Conservation (phyloP, 2,888 invertebrate species). For the Pharmacophagus antenor region DNA sequence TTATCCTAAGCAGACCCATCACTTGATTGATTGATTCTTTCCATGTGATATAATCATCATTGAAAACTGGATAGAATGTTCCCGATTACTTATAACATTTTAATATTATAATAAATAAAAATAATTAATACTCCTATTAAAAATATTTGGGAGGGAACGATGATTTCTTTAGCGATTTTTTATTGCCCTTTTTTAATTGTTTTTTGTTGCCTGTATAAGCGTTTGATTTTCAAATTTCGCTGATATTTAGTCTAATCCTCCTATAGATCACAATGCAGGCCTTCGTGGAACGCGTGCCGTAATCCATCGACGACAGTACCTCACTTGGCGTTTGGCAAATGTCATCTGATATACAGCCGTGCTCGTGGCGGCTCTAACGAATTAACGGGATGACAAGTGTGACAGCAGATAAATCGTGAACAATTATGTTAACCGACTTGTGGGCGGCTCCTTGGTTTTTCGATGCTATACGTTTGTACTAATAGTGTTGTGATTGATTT, state of each 20-base stretch:
- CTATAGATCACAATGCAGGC: conserved; percentile 55
- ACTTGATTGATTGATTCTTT: too few relatives aligned
- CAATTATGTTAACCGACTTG: conserved; percentile 56
- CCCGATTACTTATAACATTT: too few relatives aligned
- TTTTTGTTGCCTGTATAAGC: background rate
- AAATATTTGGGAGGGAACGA: too few relatives aligned
- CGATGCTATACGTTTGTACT: conserved; percentile 33
- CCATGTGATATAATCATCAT: too few relatives aligned
- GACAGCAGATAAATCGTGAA: conserved; percentile 70
- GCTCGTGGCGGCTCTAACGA: conserved; percentile 50
- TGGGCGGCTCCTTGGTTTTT: conserved; percentile 45
- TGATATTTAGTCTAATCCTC: conserved; percentile 44
- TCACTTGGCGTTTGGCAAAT: conserved; percentile 45
- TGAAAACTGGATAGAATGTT: too few relatives aligned
- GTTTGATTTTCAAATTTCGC: conserved; percentile 7
- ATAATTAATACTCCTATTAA: too few relatives aligned
- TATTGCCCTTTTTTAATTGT: background rate
- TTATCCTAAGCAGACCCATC: too few relatives aligned
- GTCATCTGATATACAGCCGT: conserved; percentile 44
- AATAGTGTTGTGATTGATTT: conserved; percentile 22
- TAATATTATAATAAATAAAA: too few relatives aligned
- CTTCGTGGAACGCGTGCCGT: conserved; percentile 70
- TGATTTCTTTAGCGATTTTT: background rate
- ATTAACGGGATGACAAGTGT: conserved; percentile 70
- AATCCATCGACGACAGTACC: conserved; percentile 61